phyloP scores from a whole-genome alignment of 2,113 vertebrate species.

The Typhlomys cinereus region DNA sequence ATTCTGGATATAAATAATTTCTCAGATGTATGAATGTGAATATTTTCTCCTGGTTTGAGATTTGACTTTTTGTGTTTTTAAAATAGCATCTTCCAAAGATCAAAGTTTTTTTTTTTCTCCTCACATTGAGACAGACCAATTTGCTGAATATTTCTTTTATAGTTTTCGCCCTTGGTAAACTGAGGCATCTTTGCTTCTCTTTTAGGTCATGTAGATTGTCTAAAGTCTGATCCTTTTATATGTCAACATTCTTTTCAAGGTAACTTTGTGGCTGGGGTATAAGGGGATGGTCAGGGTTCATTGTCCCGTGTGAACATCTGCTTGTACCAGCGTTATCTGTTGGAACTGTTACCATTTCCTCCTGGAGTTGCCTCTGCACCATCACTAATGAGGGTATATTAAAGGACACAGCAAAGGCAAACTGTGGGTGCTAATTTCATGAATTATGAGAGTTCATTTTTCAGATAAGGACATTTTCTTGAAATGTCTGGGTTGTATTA shows the following conservation, averaged over 20 bases:
- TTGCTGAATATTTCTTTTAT: not conserved
- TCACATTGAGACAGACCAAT: not conserved
- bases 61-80: not conserved
- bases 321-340: not conserved
- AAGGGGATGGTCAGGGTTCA: not conserved
- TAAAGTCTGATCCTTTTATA: slow-evolving; percentile 14
- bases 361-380: not conserved
- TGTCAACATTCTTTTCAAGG: not conserved
- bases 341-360: not conserved
- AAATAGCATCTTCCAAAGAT: not conserved
- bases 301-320: not conserved
- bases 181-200: not conserved
- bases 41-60: not conserved
- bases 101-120: not conserved
- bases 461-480: not conserved
- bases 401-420: not conserved
- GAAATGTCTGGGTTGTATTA: not conserved
- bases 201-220: not conserved
- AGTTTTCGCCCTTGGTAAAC: not conserved
- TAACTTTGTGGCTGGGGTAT: not conserved
- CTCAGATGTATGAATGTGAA: not conserved
- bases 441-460: not conserved
- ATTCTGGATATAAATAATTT: not conserved
- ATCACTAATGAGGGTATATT: not conserved
- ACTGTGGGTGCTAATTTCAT: not conserved